Evolutionary conservation across 2,797 vertebrate genomes (phyloP), one percentile per base, ranked within the genome.

Genomic region (Sibirionetta formosa): DNA sequence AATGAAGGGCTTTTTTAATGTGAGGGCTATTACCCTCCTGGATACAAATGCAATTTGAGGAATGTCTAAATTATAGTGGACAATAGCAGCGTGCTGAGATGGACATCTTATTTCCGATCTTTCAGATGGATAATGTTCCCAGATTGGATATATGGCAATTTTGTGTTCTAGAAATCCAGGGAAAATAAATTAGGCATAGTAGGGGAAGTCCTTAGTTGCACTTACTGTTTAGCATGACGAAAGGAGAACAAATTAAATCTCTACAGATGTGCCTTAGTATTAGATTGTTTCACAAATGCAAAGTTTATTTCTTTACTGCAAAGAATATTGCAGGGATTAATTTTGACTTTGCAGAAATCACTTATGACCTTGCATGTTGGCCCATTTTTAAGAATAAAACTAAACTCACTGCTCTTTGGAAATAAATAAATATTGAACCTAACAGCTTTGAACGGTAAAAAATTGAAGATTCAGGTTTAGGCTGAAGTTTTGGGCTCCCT

Each of bases 21-120:
- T 94, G 90, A 96, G 86, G 61, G 78, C 94, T 96, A 35, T 97
- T 97, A 95, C 93, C 91, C 71, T 97, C 86, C 84, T 81, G 86
- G 90, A 93, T 96, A 95, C 94, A 97, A 97, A 96, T 96, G 85
- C 88, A 95, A 86, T 96, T 81, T 96, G 96, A 97, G 97, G 93
- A 97, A 97, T 95, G 61, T 94, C 81, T 94, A 93, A 97, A 97
- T 98, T 97, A 94, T 66, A 96, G 90, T 87, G 73, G 64, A 89
- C 88, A 94, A 72, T 88, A 97, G 75, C 66, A 89, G 82, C 17
- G 4, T 95, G 90, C 92, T 96, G 95, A 92, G 96, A 93, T 65
- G 75, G 78, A 73, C 90, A 72, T 91, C 87, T 95, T 96, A 69
- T 61, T 76, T 91, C 69, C 17, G 29, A 54, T 97, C 75, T 96